Evolutionary conservation across 2,113 vertebrate genomes (phyloP), one percentile per base, ranked within the genome.

Genomic region (Aegithalos caudatus): DNA sequence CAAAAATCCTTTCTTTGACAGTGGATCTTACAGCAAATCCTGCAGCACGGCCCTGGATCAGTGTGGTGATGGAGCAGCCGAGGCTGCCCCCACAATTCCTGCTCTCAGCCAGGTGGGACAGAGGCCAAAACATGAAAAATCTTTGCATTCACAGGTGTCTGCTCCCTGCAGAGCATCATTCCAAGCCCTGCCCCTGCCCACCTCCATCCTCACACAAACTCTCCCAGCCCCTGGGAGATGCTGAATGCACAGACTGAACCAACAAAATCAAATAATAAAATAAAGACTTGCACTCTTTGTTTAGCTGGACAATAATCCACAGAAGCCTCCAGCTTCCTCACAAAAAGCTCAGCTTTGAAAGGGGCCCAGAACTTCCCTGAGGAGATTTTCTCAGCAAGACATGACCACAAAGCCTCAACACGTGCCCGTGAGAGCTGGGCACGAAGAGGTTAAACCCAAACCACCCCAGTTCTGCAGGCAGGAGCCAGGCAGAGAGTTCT

Each of bases 351-450:
- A 67, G 42, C 78, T 23, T 56, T 9, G 2, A 56, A 71, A 84
- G 14, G 20, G 7, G 14, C 72, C 14, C 76, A 42, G 86, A 33
- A 62, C n/a, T 69, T 25, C 65, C 58, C 45, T 8, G 40, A 45
- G n/a, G 64, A 44, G 40, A 35, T 89, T 78, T 90, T 53, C 56
- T 38, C 60, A 78, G 54, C 54, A 15, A 56, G 87, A 60, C 4
- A 2, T 1, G 4, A 77, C 58, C 0, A 0, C 40, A 77, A 70
- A 81, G 12, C 35, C 65, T 74, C 62, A 25, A 29, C 1, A 0
- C 0, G 3, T 8, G 25, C 21, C 65, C 0, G 0, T 7, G 28
- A 79, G 48, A 44, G 70, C 81, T 38, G 73, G 57, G 47, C 57
- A 77, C 0, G 2, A 67, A 61, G 88, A 44, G 47, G 69, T 93